Base-by-base conservation (phyloP, 2,797 vertebrate genomes). In the Psittacula derbiana region DNA sequence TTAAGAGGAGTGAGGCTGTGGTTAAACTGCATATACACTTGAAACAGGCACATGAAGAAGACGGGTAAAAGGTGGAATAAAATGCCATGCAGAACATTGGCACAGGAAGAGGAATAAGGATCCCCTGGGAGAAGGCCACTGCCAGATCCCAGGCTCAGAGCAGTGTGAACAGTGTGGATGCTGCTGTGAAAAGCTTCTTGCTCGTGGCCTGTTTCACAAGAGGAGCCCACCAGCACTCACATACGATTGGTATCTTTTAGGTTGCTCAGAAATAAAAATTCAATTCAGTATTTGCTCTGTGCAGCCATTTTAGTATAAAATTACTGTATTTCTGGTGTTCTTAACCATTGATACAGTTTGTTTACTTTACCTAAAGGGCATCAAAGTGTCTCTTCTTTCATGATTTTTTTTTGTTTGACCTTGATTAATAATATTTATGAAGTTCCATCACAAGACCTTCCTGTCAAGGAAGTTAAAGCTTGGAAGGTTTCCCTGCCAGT, bases 381-480 rank as follows among this genome's bases (percentile, higher is more conserved):
- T 92, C 75, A 61, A 84, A 82, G 8, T 81, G 23, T 64, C 30
- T 75, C 28, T 79, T 88, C 49, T 66, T 67, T 46, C 3, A 16
- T 44, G 10, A 8, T 47, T 57, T 31, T 38, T 13, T 71, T 58
- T 89, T 43, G 38, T 86, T 90, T 93, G 73, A 91, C 57, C 61
- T 89, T 96, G 94, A 74, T 95, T 90, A 90, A 88, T 64, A 24
- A 44, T 92, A 86, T 95, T 97, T 95, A 57, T 88, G 72, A 90
- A 96, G 58, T 93, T 91, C 90, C 62, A 78, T 95, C 90, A 40
- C 58, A 93, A 89, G 81, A 72, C 71, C 78, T 97, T 96, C 97
- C 97, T 96, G 96, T 90, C 76, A 92, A 95, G 97, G 97, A 97
- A 97, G 70, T 96, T 91, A 87, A 86, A 85, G 64, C 85, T 95